phyloP scores from a whole-genome alignment of 2,113 vertebrate genomes.

The Halcyon malimbica region DNA sequence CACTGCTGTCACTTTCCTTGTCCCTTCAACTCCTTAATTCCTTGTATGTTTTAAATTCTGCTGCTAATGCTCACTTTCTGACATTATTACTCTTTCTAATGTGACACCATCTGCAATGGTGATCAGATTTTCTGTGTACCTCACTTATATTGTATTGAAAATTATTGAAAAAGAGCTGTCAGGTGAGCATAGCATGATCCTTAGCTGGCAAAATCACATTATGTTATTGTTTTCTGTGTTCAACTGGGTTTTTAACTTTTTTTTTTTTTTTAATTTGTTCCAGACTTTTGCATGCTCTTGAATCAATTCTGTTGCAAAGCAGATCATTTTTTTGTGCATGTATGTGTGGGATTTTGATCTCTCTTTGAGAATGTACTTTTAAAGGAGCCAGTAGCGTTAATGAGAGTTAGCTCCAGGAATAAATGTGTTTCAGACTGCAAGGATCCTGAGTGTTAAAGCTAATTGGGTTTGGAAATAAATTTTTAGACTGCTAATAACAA shows the following conservation, averaged over 20 bases:
- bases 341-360: neutral
- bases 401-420: neutral
- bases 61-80: slow-evolving; percentile 11
- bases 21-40: neutral
- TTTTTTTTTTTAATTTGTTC: neutral
- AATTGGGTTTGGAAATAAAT: neutral
- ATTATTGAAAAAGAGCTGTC: neutral
- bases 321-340: neutral
- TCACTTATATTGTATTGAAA: slow-evolving; percentile 24
- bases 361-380: neutral
- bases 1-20: neutral
- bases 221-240: neutral
- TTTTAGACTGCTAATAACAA: neutral
- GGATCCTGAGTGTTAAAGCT: neutral
- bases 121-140: neutral
- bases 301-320: neutral
- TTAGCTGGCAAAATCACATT: neutral
- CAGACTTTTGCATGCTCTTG: neutral
- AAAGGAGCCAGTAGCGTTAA: neutral
- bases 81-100: neutral
- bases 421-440: neutral
- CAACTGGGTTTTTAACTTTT: neutral
- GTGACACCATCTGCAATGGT: neutral
- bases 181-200: neutral
- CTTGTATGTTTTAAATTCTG: neutral